Percentiles rank a stretch among this genome's conserved stretches.
Conservation (phyloP, 2,113 vertebrate genomes). For the Probosciger aterrimus region DNA sequence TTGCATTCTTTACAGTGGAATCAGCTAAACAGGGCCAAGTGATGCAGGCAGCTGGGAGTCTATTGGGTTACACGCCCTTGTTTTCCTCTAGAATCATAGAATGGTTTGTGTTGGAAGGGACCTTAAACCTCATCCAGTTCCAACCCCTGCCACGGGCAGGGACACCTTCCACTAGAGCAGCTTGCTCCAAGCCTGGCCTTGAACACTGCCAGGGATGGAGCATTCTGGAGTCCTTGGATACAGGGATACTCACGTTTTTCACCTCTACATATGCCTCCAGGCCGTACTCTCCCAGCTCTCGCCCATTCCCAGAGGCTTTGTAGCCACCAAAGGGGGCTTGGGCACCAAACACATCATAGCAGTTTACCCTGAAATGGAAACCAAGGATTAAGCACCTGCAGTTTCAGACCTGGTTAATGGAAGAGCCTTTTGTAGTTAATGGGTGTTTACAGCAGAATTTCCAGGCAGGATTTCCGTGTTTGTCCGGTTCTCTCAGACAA, state of each 20-base stretch:
- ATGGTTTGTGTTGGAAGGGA: neutral
- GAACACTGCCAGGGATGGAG: neutral
- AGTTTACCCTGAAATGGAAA: constrained; percentile 86
- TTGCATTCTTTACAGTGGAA: neutral
- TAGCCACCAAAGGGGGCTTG: constrained; percentile 95
- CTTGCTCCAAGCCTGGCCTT: neutral
- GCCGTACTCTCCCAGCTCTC: constrained; percentile 91
- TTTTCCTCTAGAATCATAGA: neutral
- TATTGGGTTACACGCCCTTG: rapidly evolving
- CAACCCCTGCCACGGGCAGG: neutral
- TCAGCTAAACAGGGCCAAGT: neutral
- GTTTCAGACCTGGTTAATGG: neutral
- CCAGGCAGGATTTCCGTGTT: neutral
- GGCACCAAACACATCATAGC: constrained; percentile 89
- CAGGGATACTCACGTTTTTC: constrained; percentile 84
- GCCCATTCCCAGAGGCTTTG: constrained; percentile 89
- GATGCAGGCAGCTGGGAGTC: neutral
- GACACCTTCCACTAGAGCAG: neutral
- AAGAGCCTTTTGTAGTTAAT: neutral
- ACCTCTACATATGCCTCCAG: constrained; percentile 91
- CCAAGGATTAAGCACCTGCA: neutral
- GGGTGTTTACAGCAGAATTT: neutral
- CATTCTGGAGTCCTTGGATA: neutral
- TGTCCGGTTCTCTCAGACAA: neutral
- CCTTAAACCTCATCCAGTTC: neutral